A percentile compares a stretch with the other conserved stretches of the same genome.
These are phyloP conservation scores for Eueides isabella DNA, from an alignment of 1,140 invertebrate genomes.

Conservation along the genomic window DNA sequence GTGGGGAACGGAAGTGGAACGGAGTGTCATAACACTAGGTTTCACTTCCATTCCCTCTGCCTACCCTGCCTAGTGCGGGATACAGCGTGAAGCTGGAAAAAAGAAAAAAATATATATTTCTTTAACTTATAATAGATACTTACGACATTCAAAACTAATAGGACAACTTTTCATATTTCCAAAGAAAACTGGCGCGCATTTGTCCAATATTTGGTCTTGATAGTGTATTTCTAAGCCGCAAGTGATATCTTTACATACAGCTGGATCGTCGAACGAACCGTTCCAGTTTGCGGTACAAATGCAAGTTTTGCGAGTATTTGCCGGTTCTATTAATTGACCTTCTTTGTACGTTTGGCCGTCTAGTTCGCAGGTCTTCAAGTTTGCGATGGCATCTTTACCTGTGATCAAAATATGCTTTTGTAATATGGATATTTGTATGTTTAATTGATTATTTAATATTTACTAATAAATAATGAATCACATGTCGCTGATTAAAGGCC, in stretches of 20 bases:
- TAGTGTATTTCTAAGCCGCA: slow-evolving; percentile 80
- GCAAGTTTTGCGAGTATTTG: slow-evolving; percentile 75
- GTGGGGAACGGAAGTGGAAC: no score
- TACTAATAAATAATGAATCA: no score
- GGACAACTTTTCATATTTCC: slow-evolving; percentile 72
- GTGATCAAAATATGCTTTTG: background rate
- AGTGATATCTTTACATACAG: slow-evolving; percentile 77
- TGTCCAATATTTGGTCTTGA: slow-evolving; percentile 66
- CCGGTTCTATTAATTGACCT: slow-evolving; percentile 78
- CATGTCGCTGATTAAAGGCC: no score
- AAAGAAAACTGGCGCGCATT: slow-evolving; percentile 79
- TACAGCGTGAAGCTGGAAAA: no score
- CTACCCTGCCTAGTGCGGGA: no score
- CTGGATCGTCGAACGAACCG: slow-evolving; percentile 57
- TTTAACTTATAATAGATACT: slow-evolving; percentile 46
- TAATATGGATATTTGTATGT: background rate
- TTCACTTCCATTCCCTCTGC: no score
- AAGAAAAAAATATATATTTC: no score
- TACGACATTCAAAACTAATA: slow-evolving; percentile 80
- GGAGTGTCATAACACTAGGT: no score
- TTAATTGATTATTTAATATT: no score
- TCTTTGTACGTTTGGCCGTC: slow-evolving; percentile 77
- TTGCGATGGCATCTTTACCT: slow-evolving; percentile 72
- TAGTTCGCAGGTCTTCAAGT: slow-evolving; percentile 72
- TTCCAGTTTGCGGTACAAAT: slow-evolving; percentile 75